Conservation (phyloP, 2,888 invertebrate species). For the Eubasilissa splendida region DNA sequence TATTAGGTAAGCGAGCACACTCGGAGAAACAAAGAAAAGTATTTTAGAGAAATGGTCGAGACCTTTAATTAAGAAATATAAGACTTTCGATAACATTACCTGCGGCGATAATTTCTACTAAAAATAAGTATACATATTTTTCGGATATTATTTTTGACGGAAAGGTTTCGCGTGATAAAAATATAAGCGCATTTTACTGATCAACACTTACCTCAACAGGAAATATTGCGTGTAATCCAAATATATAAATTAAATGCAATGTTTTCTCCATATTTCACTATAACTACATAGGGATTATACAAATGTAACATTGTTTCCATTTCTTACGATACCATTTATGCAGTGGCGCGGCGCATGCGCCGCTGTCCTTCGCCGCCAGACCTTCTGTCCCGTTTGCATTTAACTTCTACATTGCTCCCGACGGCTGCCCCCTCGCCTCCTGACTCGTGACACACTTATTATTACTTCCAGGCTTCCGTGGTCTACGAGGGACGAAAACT, state of each 20-base stretch:
- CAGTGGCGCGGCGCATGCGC: slow-evolving; percentile 56
- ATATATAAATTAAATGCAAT: slow-evolving; percentile 47
- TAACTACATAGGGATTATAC: slow-evolving; percentile 52
- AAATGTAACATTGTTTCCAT: slow-evolving; percentile 57
- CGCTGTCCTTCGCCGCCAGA: slow-evolving; percentile 29
- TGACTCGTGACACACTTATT: too few species aligned
- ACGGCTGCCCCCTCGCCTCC: too few species aligned
- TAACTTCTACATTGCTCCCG: too few species aligned
- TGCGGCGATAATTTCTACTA: too few species aligned
- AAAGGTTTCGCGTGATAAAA: background rate
- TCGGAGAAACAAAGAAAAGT: too few species aligned
- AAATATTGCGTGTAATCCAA: slow-evolving; percentile 50
- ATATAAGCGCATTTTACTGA: background rate
- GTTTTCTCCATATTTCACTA: slow-evolving; percentile 56
- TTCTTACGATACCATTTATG: slow-evolving; percentile 54
- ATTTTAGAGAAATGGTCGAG: too few species aligned
- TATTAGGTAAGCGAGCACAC: too few species aligned
- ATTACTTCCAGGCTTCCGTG: too few species aligned
- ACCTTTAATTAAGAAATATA: too few species aligned
- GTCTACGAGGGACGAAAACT: too few species aligned
- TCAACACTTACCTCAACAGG: slow-evolving; percentile 54
- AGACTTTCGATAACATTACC: too few species aligned
- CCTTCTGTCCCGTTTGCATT: slow-evolving; percentile 6
- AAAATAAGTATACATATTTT: too few species aligned
- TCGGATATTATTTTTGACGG: background rate